Evolutionary conservation across 2,113 vertebrate genomes (phyloP).

Genomic region (Syngnathus floridae): DNA sequence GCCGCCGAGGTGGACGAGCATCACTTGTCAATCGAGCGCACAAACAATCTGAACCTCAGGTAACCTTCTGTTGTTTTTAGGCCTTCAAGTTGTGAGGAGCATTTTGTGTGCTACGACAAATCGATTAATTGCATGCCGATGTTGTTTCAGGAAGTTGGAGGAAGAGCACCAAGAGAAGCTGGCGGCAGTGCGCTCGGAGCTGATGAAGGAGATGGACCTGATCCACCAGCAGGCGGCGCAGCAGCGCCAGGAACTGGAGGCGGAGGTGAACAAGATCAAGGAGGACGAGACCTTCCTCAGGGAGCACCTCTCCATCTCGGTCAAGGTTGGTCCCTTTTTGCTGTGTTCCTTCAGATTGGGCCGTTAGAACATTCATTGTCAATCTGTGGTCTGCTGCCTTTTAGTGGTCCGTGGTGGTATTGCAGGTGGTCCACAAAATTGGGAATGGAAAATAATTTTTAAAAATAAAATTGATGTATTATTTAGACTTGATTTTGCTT

Average conservation of each 20-base stretch:
- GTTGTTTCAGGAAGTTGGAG: slow-evolving; percentile 81
- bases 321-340: slow-evolving; percentile 74
- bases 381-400: no score
- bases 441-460: no score
- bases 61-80: slow-evolving; percentile 30
- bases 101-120: no score
- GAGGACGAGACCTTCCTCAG: slow-evolving; percentile 80
- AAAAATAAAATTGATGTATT: no score
- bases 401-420: no score
- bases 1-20: slow-evolving; percentile 90
- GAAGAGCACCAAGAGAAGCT: slow-evolving; percentile 85
- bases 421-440: no score
- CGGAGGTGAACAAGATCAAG: slow-evolving; percentile 80
- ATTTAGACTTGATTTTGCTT: no score
- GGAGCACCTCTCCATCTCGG: slow-evolving; percentile 79
- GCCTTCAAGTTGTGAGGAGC: no score
- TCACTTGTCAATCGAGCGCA: slow-evolving; percentile 83
- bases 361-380: no score
- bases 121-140: background rate
- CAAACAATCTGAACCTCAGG: slow-evolving; percentile 86
- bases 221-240: slow-evolving; percentile 81
- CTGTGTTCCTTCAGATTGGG: background rate
- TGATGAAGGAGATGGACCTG: slow-evolving; percentile 80
- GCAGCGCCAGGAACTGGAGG: slow-evolving; percentile 80
- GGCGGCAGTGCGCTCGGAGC: slow-evolving; percentile 68